Percentiles rank a stretch among this genome's conserved stretches.
These are phyloP conservation scores for Melinaea marsaeus DNA, from an alignment of 2,888 invertebrate species.

Conservation along the genomic window DNA sequence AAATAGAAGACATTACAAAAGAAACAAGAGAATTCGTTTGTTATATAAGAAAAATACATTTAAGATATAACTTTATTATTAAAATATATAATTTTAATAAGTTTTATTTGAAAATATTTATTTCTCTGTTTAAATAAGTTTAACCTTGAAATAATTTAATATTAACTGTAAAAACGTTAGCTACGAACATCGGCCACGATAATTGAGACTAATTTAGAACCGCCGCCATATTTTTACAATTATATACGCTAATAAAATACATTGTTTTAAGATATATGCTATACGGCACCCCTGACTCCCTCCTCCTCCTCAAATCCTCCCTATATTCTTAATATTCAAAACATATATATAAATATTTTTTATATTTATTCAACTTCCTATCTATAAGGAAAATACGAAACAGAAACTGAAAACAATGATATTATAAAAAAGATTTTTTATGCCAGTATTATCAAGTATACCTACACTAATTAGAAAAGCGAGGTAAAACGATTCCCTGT, in stretches of 20 bases:
- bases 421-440: no score
- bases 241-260: neutral
- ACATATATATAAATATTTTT: no score
- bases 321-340: no score
- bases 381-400: no score
- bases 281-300: no score
- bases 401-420: no score
- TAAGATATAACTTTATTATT: neutral
- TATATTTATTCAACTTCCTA: no score
- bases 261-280: neutral
- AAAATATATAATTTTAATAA: neutral
- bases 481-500: no score
- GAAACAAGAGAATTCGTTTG: neutral
- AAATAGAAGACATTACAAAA: neutral
- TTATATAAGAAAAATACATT: neutral
- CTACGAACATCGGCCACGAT: slow-evolving; percentile 14
- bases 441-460: no score
- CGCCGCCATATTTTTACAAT: slow-evolving; percentile 5
- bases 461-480: no score
- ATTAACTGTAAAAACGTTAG: slow-evolving; percentile 18
- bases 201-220: slow-evolving; percentile 14
- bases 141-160: slow-evolving; percentile 22
- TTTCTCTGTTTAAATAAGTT: slow-evolving; percentile 11
- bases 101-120: slow-evolving; percentile 1
- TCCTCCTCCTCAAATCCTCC: no score